phyloP scores from a whole-genome alignment of 2,888 invertebrate genomes.

The Drosophila macrothrix region DNA sequence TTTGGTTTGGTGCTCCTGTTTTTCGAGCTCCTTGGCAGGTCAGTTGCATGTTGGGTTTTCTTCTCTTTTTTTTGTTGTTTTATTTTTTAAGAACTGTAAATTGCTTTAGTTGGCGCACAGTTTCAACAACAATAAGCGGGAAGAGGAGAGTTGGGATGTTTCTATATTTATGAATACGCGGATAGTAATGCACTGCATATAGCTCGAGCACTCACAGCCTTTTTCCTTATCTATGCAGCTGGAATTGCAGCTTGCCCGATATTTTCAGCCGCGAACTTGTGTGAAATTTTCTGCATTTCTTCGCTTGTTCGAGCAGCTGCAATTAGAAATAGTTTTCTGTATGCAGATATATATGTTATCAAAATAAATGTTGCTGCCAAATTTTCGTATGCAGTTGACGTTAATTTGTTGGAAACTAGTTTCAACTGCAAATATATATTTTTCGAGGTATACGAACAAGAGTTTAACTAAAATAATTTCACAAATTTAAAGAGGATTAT shows the following conservation, averaged over 20 bases:
- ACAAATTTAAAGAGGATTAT: not conserved
- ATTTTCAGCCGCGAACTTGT: slow-evolving; percentile 22
- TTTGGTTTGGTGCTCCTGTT: slow-evolving; percentile 63
- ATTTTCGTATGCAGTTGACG: not conserved
- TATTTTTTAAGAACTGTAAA: slow-evolving; percentile 74
- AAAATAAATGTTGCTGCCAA: not conserved
- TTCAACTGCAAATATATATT: not conserved
- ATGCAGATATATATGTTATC: not conserved
- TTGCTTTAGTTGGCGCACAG: slow-evolving; percentile 76
- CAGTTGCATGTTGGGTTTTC: slow-evolving; percentile 65
- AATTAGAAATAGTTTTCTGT: slow-evolving; percentile 10
- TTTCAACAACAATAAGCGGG: slow-evolving; percentile 49
- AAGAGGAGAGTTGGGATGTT: not conserved
- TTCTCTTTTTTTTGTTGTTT: not conserved
- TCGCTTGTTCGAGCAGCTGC: slow-evolving; percentile 22
- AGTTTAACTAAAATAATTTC: not conserved
- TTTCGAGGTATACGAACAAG: not conserved
- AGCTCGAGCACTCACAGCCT: slow-evolving; percentile 32
- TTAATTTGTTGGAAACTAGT: not conserved
- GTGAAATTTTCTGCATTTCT: slow-evolving; percentile 29
- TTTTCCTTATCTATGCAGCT: slow-evolving; percentile 45
- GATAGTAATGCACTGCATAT: slow-evolving; percentile 48
- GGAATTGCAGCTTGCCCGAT: slow-evolving; percentile 19
- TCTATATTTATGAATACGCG: slow-evolving; percentile 58
- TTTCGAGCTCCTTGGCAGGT: slow-evolving; percentile 55